These are phyloP conservation scores for Neodiprion pinetum DNA, from an alignment of 1,140 invertebrate genomes.

Conservation along the genomic window DNA sequence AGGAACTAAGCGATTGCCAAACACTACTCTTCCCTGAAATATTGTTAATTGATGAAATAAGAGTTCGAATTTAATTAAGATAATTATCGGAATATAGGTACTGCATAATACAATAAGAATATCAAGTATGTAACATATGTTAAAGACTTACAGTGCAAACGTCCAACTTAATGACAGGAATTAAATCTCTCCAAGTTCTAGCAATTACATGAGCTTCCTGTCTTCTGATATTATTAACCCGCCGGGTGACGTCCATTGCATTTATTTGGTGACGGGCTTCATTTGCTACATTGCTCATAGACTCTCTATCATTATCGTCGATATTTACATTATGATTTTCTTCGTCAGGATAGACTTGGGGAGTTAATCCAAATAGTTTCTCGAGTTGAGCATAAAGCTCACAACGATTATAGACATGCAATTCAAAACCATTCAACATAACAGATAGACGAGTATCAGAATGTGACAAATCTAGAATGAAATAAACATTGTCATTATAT, in stretches of 20 bases:
- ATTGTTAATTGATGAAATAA: conserved; percentile 30
- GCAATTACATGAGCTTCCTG: conserved; percentile 70
- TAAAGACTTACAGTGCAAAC: conserved; percentile 75
- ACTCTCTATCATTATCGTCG: conserved; percentile 57
- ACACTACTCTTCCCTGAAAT: conserved; percentile 85
- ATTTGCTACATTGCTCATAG: conserved; percentile 53
- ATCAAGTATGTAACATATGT: conserved; percentile 5
- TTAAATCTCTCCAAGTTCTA: conserved; percentile 92
- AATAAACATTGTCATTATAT: conserved; percentile 22
- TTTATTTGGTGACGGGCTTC: conserved; percentile 74
- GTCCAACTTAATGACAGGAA: conserved; percentile 96
- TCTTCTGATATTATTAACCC: conserved; percentile 55
- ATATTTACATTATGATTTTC: conserved; percentile 47
- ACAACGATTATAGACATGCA: conserved; percentile 96
- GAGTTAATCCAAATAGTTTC: conserved; percentile 85
- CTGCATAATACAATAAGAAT: neutral
- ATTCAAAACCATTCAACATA: conserved; percentile 94
- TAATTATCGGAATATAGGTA: neutral
- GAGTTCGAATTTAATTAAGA: neutral
- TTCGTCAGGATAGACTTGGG: conserved; percentile 73
- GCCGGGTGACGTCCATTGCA: conserved; percentile 60
- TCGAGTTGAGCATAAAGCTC: conserved; percentile 88
- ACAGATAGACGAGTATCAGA: conserved; percentile 93
- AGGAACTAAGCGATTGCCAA: conserved; percentile 95
- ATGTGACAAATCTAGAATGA: conserved; percentile 87